Conservation (phyloP, 1,140 invertebrate species). For the Cheumatopsyche charites region DNA sequence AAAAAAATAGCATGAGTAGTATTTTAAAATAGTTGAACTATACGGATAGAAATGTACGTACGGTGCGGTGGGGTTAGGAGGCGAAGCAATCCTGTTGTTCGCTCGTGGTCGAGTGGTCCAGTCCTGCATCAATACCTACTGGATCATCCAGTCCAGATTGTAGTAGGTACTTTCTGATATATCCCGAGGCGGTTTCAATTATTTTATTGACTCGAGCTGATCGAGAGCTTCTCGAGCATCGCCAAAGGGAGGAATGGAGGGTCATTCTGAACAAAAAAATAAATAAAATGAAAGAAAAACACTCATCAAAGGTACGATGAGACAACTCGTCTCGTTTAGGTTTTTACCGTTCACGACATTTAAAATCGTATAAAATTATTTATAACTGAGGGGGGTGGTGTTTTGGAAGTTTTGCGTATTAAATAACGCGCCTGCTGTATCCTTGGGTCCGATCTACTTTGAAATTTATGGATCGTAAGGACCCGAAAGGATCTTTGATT, state of each 20-base stretch:
- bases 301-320: neutral
- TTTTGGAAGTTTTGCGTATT: too few relatives aligned
- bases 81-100: constrained; percentile 4
- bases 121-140: constrained; percentile 11
- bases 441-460: neutral
- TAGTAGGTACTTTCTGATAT: constrained; percentile 12
- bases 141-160: constrained; percentile 25
- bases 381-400: too few relatives aligned
- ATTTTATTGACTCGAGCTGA: constrained; percentile 32
- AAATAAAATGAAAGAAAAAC: too few relatives aligned
- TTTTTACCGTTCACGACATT: too few relatives aligned
- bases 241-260: too few relatives aligned
- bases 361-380: too few relatives aligned
- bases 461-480: constrained; percentile 17
- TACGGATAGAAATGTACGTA: neutral
- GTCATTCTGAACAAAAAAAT: neutral
- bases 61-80: neutral
- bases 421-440: too few relatives aligned
- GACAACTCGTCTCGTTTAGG: too few relatives aligned
- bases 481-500: constrained; percentile 7
- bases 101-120: constrained; percentile 27
- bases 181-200: constrained; percentile 30
- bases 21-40: neutral
- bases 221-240: constrained; percentile 14
- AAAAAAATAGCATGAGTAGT: neutral